These are phyloP conservation scores for Trochalopteron elliotii DNA, from an alignment of 2,113 vertebrate genomes.

Conservation along the genomic window DNA sequence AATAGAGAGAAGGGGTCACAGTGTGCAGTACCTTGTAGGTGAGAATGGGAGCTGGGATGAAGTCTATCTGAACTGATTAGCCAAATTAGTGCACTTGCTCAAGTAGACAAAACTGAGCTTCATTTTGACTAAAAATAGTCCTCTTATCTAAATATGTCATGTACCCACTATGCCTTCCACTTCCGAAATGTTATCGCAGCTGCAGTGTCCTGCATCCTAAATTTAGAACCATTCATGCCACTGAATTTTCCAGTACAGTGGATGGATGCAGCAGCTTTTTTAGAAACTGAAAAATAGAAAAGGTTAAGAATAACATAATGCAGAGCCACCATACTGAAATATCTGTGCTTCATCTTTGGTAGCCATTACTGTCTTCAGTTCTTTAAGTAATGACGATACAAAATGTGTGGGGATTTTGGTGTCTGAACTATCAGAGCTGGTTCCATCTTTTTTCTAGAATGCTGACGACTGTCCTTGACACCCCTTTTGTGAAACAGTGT, in stretches of 20 bases:
- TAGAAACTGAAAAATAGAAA: neutral
- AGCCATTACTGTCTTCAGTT: neutral
- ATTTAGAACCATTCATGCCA: constrained; percentile 52
- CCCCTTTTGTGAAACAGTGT: neutral
- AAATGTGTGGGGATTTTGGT: neutral
- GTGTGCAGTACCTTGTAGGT: neutral
- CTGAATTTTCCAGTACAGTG: constrained; percentile 36
- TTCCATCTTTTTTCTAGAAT: neutral
- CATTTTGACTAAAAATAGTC: constrained; percentile 43
- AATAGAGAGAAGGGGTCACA: neutral
- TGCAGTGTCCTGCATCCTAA: constrained; percentile 56
- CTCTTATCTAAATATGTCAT: constrained; percentile 53
- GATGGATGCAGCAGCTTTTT: constrained; percentile 7
- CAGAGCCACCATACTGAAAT: neutral
- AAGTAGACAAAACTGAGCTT: constrained; percentile 15
- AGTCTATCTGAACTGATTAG: neutral
- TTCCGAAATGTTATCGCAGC: constrained; percentile 45
- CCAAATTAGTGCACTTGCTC: neutral
- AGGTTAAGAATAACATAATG: neutral
- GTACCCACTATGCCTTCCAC: constrained; percentile 50
- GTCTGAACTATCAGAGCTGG: neutral
- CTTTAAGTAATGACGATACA: neutral
- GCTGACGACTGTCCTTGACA: neutral
- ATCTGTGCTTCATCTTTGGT: neutral
- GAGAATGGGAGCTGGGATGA: neutral